Conservation (phyloP, 2,113 vertebrate genomes). For the Mesoclemmys tuberculata region DNA sequence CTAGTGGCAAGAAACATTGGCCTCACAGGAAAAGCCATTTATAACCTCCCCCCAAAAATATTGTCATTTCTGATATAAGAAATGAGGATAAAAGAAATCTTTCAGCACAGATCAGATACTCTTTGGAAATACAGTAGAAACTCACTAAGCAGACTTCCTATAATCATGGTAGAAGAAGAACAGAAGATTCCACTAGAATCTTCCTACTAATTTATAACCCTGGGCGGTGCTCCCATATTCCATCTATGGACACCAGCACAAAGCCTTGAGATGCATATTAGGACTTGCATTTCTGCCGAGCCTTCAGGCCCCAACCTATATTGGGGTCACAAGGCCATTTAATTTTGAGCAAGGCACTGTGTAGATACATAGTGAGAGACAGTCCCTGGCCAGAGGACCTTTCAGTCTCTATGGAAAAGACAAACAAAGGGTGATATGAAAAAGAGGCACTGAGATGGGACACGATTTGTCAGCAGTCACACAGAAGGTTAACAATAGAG, state of each 20-base stretch:
- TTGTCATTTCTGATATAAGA: neutral
- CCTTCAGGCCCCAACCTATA: neutral
- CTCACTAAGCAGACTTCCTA: neutral
- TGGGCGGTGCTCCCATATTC: neutral
- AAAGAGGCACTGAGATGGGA: neutral
- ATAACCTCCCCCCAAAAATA: neutral
- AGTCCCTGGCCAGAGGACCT: neutral
- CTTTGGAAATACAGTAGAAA: conserved; percentile 30
- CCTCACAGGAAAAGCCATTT: conserved; percentile 49
- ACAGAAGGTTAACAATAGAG: neutral
- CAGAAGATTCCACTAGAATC: neutral
- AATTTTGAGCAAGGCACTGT: neutral
- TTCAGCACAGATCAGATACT: conserved; percentile 25
- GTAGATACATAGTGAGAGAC: neutral
- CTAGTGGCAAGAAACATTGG: conserved; percentile 55
- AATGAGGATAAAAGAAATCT: conserved; percentile 29
- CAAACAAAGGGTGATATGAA: neutral
- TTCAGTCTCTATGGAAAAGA: neutral
- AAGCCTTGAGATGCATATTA: neutral
- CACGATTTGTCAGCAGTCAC: accelerated
- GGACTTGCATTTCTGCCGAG: accelerated
- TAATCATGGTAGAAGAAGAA: neutral
- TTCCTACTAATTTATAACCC: conserved; percentile 19
- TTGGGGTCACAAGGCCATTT: neutral
- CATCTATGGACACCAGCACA: neutral